A percentile compares a stretch with the other conserved stretches of the same genome.
Conservation (phyloP, 30 jellyfish, hydroid and myxozoan species). For the Mastigias papua region DNA sequence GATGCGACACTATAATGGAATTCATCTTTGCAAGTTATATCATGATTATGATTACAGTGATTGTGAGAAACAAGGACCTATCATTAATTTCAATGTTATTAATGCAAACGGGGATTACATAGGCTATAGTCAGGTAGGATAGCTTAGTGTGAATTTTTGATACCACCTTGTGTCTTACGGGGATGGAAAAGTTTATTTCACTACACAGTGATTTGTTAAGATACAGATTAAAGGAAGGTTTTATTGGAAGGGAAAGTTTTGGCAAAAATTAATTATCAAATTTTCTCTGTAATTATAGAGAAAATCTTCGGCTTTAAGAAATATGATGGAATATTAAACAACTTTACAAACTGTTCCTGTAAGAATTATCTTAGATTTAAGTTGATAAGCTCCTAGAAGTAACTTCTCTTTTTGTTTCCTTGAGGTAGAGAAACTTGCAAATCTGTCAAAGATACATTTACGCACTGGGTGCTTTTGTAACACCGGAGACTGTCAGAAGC, state of each 20-base stretch:
- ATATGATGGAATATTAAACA: no score
- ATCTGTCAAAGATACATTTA: constrained; percentile 48
- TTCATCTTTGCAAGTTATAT: constrained; percentile 52
- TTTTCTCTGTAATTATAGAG: no score
- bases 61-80: constrained; percentile 48
- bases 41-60: constrained; percentile 37
- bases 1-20: constrained; percentile 50
- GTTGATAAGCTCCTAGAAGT: no score
- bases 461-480: constrained; percentile 77
- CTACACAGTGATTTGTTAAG: no score
- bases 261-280: no score
- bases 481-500: constrained; percentile 78
- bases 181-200: no score
- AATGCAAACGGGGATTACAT: constrained; percentile 15
- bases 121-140: constrained; percentile 70
- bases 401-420: no score
- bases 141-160: background rate
- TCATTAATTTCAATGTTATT: constrained; percentile 53
- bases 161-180: background rate
- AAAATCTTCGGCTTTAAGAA: no score
- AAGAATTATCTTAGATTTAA: no score
- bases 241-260: no score
- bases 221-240: no score
- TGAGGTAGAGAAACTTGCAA: constrained; percentile 74
- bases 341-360: background rate